phyloP scores from a whole-genome alignment of 1,140 invertebrate genomes.

The Dinoponera quadriceps region DNA sequence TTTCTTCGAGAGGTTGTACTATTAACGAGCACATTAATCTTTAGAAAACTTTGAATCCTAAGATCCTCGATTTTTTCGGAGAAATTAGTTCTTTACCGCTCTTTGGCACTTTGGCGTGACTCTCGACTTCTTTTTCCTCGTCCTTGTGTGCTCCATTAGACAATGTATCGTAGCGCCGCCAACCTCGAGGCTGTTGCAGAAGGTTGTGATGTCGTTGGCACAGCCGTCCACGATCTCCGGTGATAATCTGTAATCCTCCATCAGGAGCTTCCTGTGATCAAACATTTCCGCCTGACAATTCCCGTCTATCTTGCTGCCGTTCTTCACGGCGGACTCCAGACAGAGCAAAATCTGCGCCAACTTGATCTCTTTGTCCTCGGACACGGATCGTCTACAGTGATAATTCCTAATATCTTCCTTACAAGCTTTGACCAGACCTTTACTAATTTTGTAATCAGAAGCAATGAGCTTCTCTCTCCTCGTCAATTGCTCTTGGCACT shows the following conservation, averaged over 20 bases:
- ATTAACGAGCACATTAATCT: slow-evolving; percentile 27
- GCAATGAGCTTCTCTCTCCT: slow-evolving; percentile 95
- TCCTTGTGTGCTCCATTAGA: slow-evolving; percentile 95
- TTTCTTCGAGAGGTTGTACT: slow-evolving; percentile 11
- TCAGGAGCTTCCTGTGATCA: slow-evolving; percentile 94
- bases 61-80: not conserved
- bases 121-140: slow-evolving; percentile 87
- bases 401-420: slow-evolving; percentile 95
- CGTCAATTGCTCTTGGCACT: slow-evolving; percentile 94
- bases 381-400: slow-evolving; percentile 90
- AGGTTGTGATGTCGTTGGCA: slow-evolving; percentile 92
- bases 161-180: slow-evolving; percentile 97
- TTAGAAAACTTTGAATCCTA: not conserved
- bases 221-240: slow-evolving; percentile 97
- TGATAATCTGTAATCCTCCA: slow-evolving; percentile 96
- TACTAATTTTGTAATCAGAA: slow-evolving; percentile 96
- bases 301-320: slow-evolving; percentile 89
- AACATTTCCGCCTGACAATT: slow-evolving; percentile 95
- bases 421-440: slow-evolving; percentile 95
- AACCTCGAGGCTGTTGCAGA: slow-evolving; percentile 90
- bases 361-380: slow-evolving; percentile 93
- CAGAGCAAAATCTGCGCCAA: slow-evolving; percentile 97
- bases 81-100: slow-evolving; percentile 84
- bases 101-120: slow-evolving; percentile 90
- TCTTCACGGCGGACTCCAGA: slow-evolving; percentile 94